Base-by-base conservation (phyloP, 2,888 invertebrate genomes). In the Steromphala cineraria region DNA sequence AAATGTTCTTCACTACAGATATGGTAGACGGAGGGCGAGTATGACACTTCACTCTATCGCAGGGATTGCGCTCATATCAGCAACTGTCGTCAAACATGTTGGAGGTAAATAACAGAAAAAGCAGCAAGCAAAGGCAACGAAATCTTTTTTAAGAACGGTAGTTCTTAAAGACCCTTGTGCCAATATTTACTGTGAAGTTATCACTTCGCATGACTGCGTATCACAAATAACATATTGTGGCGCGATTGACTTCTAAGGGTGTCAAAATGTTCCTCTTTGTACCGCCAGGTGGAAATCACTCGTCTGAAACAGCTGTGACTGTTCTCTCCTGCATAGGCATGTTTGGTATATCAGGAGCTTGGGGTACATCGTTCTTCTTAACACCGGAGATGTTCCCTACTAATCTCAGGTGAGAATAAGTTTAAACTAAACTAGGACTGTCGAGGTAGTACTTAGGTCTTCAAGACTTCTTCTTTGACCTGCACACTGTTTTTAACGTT, bases 321-420 rank as follows among this genome's bases (percentile, higher is more conserved):
- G 84, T 82, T 3, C 87, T 87, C 28, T 86, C 87, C 0, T 71
- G 88, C 40, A 80, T 89, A 19, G 88, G 88, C 2, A 87, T 87
- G 81, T 84, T 87, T 71, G 88, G 86, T 15, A 87, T 88, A 21
- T 85, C 89, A 0, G 89, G 87, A 7, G 87, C 88, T 0, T 89
- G 86, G 40, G 88, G 87, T 56, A 86, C 86, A 0, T 80, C 88
- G 31, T 89, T 89, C 75, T 79, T 89, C 7, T 87, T 86, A 75
- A 87, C 90, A 21, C 88, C 88, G 4, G 90, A 90, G 78, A 76
- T 89, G 2, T 88, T 89, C 78, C 90, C 90, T 0, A 90, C 90
- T 8, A 87, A 87, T 81, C 55, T 90, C 71, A 87, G 90, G 90
- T 88, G 81, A 67, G 75, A 46, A 46, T 10, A 1, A 10, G 13